phyloP scores from a whole-genome alignment of 2,888 invertebrate species.

The Mythimna vitellina region DNA sequence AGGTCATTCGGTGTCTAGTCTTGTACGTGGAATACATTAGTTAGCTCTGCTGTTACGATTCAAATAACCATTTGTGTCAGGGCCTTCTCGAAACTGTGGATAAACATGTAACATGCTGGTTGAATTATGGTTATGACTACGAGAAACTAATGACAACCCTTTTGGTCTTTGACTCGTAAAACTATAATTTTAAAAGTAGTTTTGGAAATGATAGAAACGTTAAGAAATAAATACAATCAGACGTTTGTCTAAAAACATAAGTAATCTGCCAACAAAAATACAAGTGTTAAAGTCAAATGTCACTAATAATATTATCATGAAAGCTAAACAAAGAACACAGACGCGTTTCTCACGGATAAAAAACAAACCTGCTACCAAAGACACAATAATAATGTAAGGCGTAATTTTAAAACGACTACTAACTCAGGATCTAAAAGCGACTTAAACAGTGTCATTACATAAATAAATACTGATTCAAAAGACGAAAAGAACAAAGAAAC shows the following conservation, averaged over 20 bases:
- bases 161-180: slow-evolving; percentile 3
- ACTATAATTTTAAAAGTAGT: not conserved
- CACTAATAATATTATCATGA: slow-evolving; percentile 10
- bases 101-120: slow-evolving; percentile 43
- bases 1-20: slow-evolving; percentile 66
- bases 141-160: not conserved
- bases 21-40: slow-evolving; percentile 67
- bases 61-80: slow-evolving; percentile 61
- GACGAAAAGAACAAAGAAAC: slow-evolving; percentile 47
- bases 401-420: slow-evolving; percentile 20
- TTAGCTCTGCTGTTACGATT: slow-evolving; percentile 50
- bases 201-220: not conserved
- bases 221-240: not conserved
- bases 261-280: slow-evolving; percentile 17
- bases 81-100: slow-evolving; percentile 55
- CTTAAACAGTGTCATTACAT: slow-evolving; percentile 24
- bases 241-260: not conserved
- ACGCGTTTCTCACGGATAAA: not conserved
- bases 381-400: not conserved
- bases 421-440: not conserved
- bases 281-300: slow-evolving; percentile 5
- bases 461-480: slow-evolving; percentile 54
- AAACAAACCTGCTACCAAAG: slow-evolving; percentile 12
- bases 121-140: slow-evolving; percentile 24
- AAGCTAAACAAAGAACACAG: slow-evolving; percentile 2